A percentile compares a stretch with the other conserved stretches of the same genome.
phyloP scores from a whole-genome alignment of 2,888 invertebrate genomes.

The Stegana nigrithorax region DNA sequence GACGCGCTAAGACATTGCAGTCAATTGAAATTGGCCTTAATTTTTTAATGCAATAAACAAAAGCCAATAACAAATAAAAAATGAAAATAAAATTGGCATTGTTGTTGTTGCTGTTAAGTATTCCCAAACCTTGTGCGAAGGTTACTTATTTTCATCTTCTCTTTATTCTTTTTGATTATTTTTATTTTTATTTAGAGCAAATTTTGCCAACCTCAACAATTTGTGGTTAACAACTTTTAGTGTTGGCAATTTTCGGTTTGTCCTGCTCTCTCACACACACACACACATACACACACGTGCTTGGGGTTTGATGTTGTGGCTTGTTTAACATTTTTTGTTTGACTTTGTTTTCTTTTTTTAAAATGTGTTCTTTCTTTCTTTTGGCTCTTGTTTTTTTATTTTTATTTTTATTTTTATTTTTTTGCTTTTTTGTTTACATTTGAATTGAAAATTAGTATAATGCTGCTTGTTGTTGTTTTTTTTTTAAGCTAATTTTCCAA shows the following conservation, averaged over 20 bases:
- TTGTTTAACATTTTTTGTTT: conserved; percentile 16
- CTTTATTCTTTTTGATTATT: not conserved
- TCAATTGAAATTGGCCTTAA: conserved; percentile 59
- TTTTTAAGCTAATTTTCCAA: conserved; percentile 42
- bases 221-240: conserved; percentile 7
- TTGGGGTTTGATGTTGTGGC: conserved; percentile 41
- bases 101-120: too few relatives aligned
- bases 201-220: conserved; percentile 12
- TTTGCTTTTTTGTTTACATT: conserved; percentile 58
- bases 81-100: not conserved
- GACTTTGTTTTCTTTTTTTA: not conserved
- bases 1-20: too few relatives aligned
- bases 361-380: conserved; percentile 2
- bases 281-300: too few relatives aligned
- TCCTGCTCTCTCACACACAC: too few relatives aligned
- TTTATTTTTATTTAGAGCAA: not conserved
- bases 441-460: conserved; percentile 61
- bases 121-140: too few relatives aligned
- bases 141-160: not conserved
- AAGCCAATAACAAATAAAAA: not conserved
- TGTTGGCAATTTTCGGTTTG: conserved; percentile 13
- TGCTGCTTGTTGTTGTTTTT: conserved; percentile 43
- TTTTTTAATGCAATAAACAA: conserved; percentile 49
- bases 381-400: conserved; percentile 39
- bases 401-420: conserved; percentile 43